Conservation (phyloP, 2,888 invertebrate species). For the Scaptomyza parva region DNA sequence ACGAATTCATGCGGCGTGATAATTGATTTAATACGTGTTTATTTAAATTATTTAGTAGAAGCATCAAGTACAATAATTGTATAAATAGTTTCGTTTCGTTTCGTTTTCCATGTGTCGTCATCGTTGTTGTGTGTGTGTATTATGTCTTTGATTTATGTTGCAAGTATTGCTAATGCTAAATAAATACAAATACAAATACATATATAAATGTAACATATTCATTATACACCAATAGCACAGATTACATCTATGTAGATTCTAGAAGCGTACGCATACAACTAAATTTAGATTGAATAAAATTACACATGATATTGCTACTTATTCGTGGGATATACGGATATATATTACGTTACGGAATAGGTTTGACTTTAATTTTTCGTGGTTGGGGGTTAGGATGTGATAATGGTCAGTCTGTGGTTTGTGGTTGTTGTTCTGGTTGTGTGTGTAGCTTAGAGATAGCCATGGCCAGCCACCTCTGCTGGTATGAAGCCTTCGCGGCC, state of each 20-base stretch:
- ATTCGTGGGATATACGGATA: slow-evolving; percentile 14
- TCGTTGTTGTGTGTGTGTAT: slow-evolving; percentile 24
- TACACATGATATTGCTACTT: slow-evolving; percentile 41
- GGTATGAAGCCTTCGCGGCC: slow-evolving; percentile 92
- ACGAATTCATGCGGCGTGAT: background rate
- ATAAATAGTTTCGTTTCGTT: slow-evolving; percentile 71
- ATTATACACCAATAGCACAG: slow-evolving; percentile 58
- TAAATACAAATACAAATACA: slow-evolving; percentile 47
- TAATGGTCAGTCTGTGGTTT: slow-evolving; percentile 15
- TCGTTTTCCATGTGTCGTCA: slow-evolving; percentile 32
- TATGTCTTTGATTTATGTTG: slow-evolving; percentile 66
- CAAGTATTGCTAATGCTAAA: slow-evolving; percentile 55
- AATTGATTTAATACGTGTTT: slow-evolving; percentile 37
- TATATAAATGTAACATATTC: slow-evolving; percentile 32
- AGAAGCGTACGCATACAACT: slow-evolving; percentile 47
- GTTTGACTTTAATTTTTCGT: slow-evolving; percentile 42
- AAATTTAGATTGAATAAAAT: slow-evolving; percentile 22
- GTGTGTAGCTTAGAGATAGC: slow-evolving; percentile 87
- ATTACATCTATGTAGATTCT: slow-evolving; percentile 60
- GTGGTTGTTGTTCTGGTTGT: background rate
- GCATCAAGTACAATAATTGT: slow-evolving; percentile 74
- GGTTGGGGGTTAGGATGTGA: slow-evolving; percentile 7
- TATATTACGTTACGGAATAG: background rate
- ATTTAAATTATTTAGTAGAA: slow-evolving; percentile 69
- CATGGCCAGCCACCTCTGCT: slow-evolving; percentile 91